These are phyloP conservation scores for Pteronotus mesoamericanus DNA, from an alignment of 2,797 vertebrate genomes.

Conservation along the genomic window DNA sequence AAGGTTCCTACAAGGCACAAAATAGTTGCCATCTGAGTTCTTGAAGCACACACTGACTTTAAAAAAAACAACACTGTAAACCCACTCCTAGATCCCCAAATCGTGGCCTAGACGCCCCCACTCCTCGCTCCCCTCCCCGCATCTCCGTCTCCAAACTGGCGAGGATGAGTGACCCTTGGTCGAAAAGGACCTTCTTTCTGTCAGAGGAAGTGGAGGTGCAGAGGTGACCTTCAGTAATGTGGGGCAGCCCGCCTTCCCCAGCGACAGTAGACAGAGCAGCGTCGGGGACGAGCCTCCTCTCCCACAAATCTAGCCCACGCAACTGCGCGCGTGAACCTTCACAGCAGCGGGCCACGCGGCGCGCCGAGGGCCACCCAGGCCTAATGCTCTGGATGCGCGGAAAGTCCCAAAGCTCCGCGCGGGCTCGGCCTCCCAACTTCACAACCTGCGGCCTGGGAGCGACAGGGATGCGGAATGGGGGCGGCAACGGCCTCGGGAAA, in stretches of 20 bases:
- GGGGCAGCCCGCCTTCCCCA: neutral
- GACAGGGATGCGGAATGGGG: neutral
- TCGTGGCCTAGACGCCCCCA: neutral
- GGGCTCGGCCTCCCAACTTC: constrained; percentile 8
- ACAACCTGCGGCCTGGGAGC: neutral
- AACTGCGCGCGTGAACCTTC: neutral
- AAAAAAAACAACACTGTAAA: neutral
- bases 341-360: neutral
- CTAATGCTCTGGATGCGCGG: neutral
- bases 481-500: neutral
- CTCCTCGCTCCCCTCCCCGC: neutral
- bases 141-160: neutral
- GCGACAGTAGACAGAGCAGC: neutral
- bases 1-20: neutral
- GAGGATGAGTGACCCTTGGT: neutral
- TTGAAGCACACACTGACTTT: neutral
- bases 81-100: neutral
- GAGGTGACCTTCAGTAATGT: constrained; percentile 68
- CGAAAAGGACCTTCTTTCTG: constrained; percentile 20
- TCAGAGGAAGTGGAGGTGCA: neutral
- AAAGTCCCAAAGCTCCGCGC: neutral
- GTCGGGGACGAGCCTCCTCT: neutral
- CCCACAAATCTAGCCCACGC: neutral
- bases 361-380: constrained; percentile 1
- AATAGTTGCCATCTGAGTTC: neutral